phyloP scores from a whole-genome alignment of 2,888 invertebrate species.

The Coelinius sp. region DNA sequence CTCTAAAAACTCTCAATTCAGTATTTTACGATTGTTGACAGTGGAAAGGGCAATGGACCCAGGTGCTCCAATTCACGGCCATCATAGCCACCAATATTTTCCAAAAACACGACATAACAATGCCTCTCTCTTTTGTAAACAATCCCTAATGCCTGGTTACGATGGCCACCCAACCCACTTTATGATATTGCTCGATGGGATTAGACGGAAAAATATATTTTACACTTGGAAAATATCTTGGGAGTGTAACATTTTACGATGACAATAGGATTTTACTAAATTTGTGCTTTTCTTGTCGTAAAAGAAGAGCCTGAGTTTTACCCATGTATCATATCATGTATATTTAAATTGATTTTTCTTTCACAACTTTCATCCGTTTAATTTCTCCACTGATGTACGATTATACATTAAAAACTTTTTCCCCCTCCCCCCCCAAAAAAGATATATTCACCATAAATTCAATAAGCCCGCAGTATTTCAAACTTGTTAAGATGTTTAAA shows the following conservation, averaged over 20 bases:
- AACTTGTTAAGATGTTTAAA: not conserved
- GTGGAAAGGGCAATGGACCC: conserved; percentile 56
- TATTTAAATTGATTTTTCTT: too few relatives aligned
- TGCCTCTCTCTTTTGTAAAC: conserved; percentile 65
- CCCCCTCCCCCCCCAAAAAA: too few relatives aligned
- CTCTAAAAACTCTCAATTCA: conserved; percentile 64
- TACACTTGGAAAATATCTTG: conserved; percentile 68
- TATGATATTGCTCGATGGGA: conserved; percentile 69
- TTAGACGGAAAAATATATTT: conserved; percentile 68
- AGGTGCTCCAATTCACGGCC: conserved; percentile 62
- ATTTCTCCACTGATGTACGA: not conserved
- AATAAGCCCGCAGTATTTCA: not conserved
- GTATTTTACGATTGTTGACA: conserved; percentile 71
- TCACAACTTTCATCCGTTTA: not conserved
- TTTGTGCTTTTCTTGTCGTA: too few relatives aligned
- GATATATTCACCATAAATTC: not conserved
- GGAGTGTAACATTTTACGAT: conserved; percentile 67
- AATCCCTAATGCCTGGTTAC: conserved; percentile 70
- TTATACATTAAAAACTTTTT: not conserved
- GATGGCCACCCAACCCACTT: conserved; percentile 65
- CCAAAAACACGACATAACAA: conserved; percentile 47
- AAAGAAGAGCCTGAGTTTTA: conserved; percentile 9
- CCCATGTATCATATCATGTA: not conserved
- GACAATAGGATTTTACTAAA: conserved; percentile 44
- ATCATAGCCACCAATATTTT: conserved; percentile 53